These are phyloP conservation scores for Epizoanthus scotinus DNA, from an alignment of 92 coral and sea anemone genomes.

Conservation along the genomic window DNA sequence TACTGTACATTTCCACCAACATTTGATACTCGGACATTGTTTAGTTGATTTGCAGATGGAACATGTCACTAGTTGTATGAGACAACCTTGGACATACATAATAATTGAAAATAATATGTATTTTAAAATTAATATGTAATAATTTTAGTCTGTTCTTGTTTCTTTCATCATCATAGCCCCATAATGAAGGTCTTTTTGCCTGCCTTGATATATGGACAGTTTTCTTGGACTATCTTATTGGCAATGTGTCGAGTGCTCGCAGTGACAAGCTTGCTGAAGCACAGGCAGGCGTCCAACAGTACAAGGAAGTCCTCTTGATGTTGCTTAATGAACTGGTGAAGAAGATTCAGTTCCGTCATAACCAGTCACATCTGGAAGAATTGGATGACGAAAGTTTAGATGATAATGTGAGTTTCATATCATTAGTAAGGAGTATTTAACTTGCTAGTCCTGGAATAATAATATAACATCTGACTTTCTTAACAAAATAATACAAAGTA, in stretches of 20 bases:
- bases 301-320: conserved; percentile 86
- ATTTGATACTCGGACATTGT: too few species aligned
- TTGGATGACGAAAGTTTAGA: conserved; percentile 82
- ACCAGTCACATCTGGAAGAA: conserved; percentile 79
- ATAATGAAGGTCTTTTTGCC: conserved; percentile 80
- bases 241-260: conserved; percentile 86
- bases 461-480: too few species aligned
- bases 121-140: too few species aligned
- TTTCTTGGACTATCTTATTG: conserved; percentile 83
- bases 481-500: too few species aligned
- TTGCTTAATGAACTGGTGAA: conserved; percentile 80
- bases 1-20: too few species aligned
- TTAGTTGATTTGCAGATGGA: too few species aligned
- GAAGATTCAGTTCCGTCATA: conserved; percentile 90
- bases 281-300: conserved; percentile 86
- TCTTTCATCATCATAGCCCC: conserved; percentile 62
- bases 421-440: neutral
- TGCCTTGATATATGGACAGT: conserved; percentile 95
- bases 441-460: too few species aligned
- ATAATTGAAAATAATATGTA: too few species aligned
- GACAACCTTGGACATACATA: too few species aligned
- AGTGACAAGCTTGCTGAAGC: conserved; percentile 83
- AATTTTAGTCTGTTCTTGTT: neutral
- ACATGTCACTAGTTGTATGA: too few species aligned
- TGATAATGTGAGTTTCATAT: conserved; percentile 71